Percentiles rank a stretch among this genome's conserved stretches.
Evolutionary conservation across 30 jellyfish, hydroid and myxozoan species (phyloP).

Genomic region (Catostylus mosaicus): DNA sequence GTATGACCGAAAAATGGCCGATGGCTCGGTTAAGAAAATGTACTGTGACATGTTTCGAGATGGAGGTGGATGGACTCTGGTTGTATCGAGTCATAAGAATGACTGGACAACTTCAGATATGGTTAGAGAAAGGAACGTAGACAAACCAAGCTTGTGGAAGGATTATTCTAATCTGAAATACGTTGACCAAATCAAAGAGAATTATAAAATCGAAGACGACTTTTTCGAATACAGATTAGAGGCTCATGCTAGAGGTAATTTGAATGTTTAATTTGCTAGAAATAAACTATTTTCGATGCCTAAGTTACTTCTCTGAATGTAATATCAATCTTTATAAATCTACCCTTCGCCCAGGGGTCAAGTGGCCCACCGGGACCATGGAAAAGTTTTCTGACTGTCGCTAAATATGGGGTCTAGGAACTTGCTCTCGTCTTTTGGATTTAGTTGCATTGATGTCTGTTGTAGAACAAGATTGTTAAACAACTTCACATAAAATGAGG

Average conservation of each 20-base stretch:
- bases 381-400: too few species aligned
- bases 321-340: too few species aligned
- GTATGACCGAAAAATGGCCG: constrained; percentile 50
- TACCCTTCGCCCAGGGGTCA: too few species aligned
- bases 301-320: too few species aligned
- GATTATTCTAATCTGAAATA: constrained; percentile 84
- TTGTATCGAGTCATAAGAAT: constrained; percentile 75
- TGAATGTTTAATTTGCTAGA: too few species aligned
- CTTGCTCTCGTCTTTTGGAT: too few species aligned
- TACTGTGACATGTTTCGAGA: constrained; percentile 93
- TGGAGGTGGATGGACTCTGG: constrained; percentile 99
- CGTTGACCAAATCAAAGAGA: constrained; percentile 76
- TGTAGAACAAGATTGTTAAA: too few species aligned
- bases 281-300: too few species aligned
- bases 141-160: constrained; percentile 50
- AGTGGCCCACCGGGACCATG: too few species aligned
- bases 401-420: too few species aligned
- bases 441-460: too few species aligned
- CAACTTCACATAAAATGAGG: too few species aligned
- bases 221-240: constrained; percentile 77
- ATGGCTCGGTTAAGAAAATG: constrained; percentile 47
- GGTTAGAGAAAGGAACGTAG: constrained; percentile 66
- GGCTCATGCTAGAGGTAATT: constrained; percentile 87
- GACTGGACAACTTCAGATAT: constrained; percentile 81
- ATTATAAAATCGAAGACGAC: constrained; percentile 50